Conservation (phyloP, 2,888 invertebrate genomes). For the Lepas anatifera region DNA sequence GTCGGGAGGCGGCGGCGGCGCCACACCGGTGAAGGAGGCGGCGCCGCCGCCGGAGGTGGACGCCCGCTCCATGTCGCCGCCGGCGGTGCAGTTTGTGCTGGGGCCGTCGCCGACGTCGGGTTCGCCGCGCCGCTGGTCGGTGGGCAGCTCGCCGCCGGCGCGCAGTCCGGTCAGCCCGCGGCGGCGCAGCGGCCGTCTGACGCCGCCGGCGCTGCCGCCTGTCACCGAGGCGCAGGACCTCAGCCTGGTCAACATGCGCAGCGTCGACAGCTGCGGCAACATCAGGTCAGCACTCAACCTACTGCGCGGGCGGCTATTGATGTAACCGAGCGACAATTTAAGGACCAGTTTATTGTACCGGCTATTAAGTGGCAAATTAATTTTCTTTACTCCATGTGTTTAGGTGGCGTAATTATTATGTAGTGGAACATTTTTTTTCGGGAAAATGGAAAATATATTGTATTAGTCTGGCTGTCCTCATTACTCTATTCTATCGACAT, state of each 20-base stretch:
- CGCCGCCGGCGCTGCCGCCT: conserved; percentile 6
- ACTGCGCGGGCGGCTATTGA: too few species aligned
- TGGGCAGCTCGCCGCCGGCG: neutral
- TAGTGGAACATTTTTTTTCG: too few species aligned
- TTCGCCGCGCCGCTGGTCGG: conserved; percentile 28
- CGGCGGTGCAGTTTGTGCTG: conserved; percentile 29
- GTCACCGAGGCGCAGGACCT: neutral
- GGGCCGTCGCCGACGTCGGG: conserved; percentile 33
- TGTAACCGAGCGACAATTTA: too few species aligned
- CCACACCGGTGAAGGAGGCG: neutral
- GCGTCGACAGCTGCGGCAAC: conserved; percentile 2
- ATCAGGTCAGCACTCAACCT: neutral
- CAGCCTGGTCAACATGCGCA: conserved; percentile 7
- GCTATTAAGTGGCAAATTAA: too few species aligned
- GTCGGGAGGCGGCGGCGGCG: conserved; percentile 17
- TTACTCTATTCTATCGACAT: too few species aligned
- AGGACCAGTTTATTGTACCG: too few species aligned
- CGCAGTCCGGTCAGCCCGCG: conserved; percentile 9
- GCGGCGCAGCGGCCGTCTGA: conserved; percentile 7
- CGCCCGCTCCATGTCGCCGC: conserved; percentile 24
- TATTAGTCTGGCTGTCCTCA: too few species aligned
- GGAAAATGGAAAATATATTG: too few species aligned
- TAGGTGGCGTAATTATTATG: too few species aligned
- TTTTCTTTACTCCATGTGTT: too few species aligned
- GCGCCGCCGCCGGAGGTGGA: conserved; percentile 17